Evolutionary conservation across 92 coral and sea anemone species (phyloP), one percentile per base, ranked within the genome.

Genomic region (Palythoa heliodiscus): DNA sequence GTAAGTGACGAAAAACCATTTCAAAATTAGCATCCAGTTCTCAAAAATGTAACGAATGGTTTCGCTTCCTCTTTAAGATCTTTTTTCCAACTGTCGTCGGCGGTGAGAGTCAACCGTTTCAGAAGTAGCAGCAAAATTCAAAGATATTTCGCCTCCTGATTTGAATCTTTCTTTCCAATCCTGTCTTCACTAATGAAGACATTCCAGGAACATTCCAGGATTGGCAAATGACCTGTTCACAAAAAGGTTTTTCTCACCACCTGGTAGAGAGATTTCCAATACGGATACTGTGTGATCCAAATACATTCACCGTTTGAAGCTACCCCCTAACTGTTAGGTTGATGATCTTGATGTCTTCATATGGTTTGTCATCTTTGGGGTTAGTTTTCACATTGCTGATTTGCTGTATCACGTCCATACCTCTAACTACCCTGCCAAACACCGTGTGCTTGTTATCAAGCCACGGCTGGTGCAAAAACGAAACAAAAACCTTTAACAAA

Each of bases 371-470:
- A 80, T 95, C 95, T 76, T 95, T 94, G 3, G 99, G 99, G 63
- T 96, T 95, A 20, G 97, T 93, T 39, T 92, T 95, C 4, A 89
- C 98, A 43, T 73, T 76, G 63, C 98, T 91, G 17, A 97, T 93
- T 61, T 79, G 92, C 48, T 94, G 95, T 0, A 85, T 97, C 15
- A 95, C 98, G 76, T 96, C 99, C 99, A 96, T 96, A 48, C 99
- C 99, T 76, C 88, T 91, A 5, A 76, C 88, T 29, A 96, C 99
- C 37, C 99, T 93, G 15, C 99, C 99, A 71, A 96, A 96, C 68
- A 96, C 98, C 3, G 99, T 96, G 93, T 96, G 99, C 75, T 96
- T 96, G 87, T 94, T 96, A 74, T 96, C 99, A 38, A 96, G 83
- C 99, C 99, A 96, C 13, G 99, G 99, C 99, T 96, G 87, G 47